Evolutionary conservation across 2,797 vertebrate species (phyloP), one percentile per base, ranked within the genome.

Genomic region (Urosaurus nigricauda): DNA sequence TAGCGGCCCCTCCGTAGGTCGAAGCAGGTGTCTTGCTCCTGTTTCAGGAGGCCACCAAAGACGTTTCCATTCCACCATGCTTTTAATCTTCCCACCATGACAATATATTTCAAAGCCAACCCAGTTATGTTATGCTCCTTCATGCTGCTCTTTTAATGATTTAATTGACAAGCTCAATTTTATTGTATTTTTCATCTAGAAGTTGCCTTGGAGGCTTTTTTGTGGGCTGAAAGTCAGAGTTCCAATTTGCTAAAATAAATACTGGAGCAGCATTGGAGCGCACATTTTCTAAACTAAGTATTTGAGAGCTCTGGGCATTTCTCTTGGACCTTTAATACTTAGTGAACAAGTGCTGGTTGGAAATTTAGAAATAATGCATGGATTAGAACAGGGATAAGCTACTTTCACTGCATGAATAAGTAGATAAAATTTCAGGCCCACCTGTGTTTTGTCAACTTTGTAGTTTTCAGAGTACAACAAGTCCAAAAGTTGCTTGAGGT

Each of bases 401-500:
- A 71, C 85, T 88, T 89, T 91, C n/a, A 91, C 37, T 40, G 58
- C 17, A 83, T 29, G 47, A 1, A 32, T 83, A 91, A 90, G 19
- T 86, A 29, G 88, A 92, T 87, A 95, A 93, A 89, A 90, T 85
- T 56, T 94, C 93, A 80, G 93, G 93, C 92, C 97, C 96, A 98
- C 97, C 97, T 97, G 95, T 35, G 95, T 89, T 93, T 97, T 92
- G 92, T 91, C 93, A 92, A 94, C 93, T 87, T 84, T 92, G 88
- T 2, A 75, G n/a, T 92, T 85, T 70, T 96, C 94, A 58, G 96
- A 96, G 87, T 93, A 96, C 84, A 99, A 93, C 81, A 98, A 87
- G 16, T 92, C 89, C 56, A 98, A 93, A 35, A 99, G 97, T n/a
- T 97, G 98, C 93, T 93, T 90, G 80, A 99, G 92, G 26, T 98